Base-by-base conservation (phyloP, 23 tunicate genomes). In the Ascidia mentula region DNA sequence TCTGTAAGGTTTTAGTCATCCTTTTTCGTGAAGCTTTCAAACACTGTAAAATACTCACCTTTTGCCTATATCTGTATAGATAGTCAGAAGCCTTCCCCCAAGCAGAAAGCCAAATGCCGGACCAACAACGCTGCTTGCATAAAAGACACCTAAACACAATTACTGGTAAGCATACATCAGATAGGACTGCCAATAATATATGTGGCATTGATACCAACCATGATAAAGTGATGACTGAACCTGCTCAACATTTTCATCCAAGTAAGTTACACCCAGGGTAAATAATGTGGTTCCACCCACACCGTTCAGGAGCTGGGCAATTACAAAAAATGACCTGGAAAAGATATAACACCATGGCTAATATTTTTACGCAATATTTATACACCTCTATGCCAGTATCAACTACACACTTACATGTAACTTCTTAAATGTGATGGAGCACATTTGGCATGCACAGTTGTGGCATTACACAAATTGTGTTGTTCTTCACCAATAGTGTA, bases 171-270 rank as follows among this genome's bases (percentile, higher is more conserved):
- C n/a, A n/a, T n/a, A n/a, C n/a, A n/a, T n/a, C n/a, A n/a, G n/a
- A n/a, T n/a, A n/a, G n/a, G n/a, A n/a, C n/a, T n/a, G n/a, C n/a
- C n/a, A n/a, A n/a, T n/a, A n/a, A n/a, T n/a, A n/a, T n/a, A n/a
- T n/a, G n/a, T n/a, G n/a, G n/a, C n/a, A n/a, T n/a, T n/a, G 24
- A 82, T 9, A 35, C 89, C 26, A 34, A 91, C 97, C 97, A 72
- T 85, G 87, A 72, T 85, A 91, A 30, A 86, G 46, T 8, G 97
- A 82, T 34, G 97, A 91, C 22, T 85, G 84, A 31, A 75, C 74
- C 86, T 91, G 82, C 28, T 45, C 38, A 31, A 91, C 97, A 77
- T 86, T 91, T 75, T 89, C 95, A 72, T 95, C 98, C 39, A 95
- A 39, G 61, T 85, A 95, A 6, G 95, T 77, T 0, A 89, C 77